Evolutionary conservation across 1,140 invertebrate species (phyloP), one percentile per base, ranked within the genome.

Genomic region (Caenorhabditis elegans): DNA sequence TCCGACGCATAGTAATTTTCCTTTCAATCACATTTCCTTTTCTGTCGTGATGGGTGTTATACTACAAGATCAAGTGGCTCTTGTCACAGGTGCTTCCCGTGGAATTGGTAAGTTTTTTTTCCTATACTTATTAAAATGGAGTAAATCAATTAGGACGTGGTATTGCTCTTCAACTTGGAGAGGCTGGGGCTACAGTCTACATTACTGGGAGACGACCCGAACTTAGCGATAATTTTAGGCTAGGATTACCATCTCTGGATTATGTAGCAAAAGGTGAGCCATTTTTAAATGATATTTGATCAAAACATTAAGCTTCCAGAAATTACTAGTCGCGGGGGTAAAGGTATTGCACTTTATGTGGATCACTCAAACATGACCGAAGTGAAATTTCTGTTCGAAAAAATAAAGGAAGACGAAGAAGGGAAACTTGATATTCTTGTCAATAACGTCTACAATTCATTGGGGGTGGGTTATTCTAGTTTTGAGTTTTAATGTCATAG

Each of bases 391-490:
- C 76, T 92, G 19, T 92, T 92, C 86, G 87, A 91, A 24, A 86
- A 47, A 53, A 89, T 92, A 28, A 85, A 89, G 28, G 55, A 77
- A 5, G 91, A 92, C 78, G 89, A 91, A 53, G 82, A 90, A 22
- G 91, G 91, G 19, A 80, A 85, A 53, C 85, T 92, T 34, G 90
- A 92, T 82, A 86, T 92, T 77, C 84, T 92, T 19, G 91, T 92
- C 31, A 92, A 92, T 83, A 92, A 92, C 85, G 91, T 91, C 6
- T 92, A 90, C 83, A 86, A 90, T 43, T 91, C 86, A 10, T 90
- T 90, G 17, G 39, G 43, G 10, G 81, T 82, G n/a, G 70, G 81
- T 19, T 55, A n/a, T 17, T 24, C 10, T 24, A 17, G 11, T 10
- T 22, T 55, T 22, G 51, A 10, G 11, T 55, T 10, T 15, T 15